Evolutionary conservation across 2,113 vertebrate genomes (phyloP).

Genomic region (Gavialis gangeticus): DNA sequence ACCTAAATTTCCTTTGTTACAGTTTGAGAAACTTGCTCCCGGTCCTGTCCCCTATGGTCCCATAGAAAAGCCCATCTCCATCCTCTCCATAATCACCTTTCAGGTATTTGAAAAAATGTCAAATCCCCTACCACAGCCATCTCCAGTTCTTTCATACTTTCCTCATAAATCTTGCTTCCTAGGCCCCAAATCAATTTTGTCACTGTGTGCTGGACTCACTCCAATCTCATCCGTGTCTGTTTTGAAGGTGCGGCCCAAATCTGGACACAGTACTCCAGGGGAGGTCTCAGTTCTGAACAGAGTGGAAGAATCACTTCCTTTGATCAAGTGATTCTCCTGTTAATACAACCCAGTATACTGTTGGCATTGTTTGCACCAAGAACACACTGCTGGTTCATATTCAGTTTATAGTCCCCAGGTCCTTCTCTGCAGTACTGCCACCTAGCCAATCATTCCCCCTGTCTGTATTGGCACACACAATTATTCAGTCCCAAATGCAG

Average conservation of each 20-base stretch:
- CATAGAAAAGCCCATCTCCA: background rate
- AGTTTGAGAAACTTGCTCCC: background rate
- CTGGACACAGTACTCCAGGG: background rate
- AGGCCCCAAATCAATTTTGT: background rate
- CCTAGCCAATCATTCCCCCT: too few relatives aligned
- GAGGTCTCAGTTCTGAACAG: too few relatives aligned
- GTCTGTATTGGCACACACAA: too few relatives aligned
- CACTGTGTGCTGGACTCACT: background rate
- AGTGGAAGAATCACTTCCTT: too few relatives aligned
- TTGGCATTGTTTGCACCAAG: too few relatives aligned
- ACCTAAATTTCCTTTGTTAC: background rate
- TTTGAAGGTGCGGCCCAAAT: background rate
- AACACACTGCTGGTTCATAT: too few relatives aligned
- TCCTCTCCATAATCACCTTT: background rate
- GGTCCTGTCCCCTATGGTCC: background rate
- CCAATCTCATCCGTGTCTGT: background rate
- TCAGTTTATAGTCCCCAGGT: too few relatives aligned
- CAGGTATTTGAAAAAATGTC: background rate
- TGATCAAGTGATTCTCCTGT: too few relatives aligned
- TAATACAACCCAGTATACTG: too few relatives aligned
- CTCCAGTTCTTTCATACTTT: background rate
- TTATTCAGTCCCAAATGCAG: too few relatives aligned
- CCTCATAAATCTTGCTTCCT: background rate
- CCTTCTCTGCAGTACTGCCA: too few relatives aligned
- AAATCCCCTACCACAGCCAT: too few relatives aligned